phyloP scores from a whole-genome alignment of 2,113 vertebrate species.

The Hippolais icterina region DNA sequence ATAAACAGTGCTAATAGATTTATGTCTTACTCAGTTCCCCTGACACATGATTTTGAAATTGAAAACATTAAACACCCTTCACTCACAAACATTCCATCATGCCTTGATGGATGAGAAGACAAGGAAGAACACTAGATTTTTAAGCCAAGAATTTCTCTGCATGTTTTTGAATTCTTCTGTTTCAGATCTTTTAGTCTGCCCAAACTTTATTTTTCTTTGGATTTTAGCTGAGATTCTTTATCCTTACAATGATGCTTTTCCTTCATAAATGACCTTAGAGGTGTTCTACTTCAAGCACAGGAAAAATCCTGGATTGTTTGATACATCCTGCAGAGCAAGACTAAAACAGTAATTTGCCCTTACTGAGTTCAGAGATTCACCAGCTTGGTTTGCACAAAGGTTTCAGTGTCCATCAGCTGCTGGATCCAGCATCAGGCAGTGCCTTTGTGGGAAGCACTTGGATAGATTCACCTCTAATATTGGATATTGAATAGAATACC shows the following conservation, averaged over 20 bases:
- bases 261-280: not conserved
- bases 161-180: not conserved
- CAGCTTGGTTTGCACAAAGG: not conserved
- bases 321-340: not conserved
- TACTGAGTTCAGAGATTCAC: not conserved
- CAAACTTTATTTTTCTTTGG: not conserved
- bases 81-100: not conserved
- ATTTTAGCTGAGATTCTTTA: not conserved
- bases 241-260: not conserved
- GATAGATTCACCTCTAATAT: not conserved
- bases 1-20: not conserved
- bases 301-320: not conserved
- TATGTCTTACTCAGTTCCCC: not conserved
- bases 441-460: not conserved
- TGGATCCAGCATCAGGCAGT: not conserved
- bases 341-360: not conserved
- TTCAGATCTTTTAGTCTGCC: not conserved
- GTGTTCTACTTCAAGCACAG: not conserved
- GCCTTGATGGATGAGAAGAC: not conserved
- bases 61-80: not conserved
- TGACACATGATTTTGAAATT: not conserved
- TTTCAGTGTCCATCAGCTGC: not conserved
- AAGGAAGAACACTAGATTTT: not conserved
- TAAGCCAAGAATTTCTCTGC: not conserved
- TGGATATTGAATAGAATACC: not conserved